phyloP scores from a whole-genome alignment of 2,113 vertebrate species.

The Gobio gobio region DNA sequence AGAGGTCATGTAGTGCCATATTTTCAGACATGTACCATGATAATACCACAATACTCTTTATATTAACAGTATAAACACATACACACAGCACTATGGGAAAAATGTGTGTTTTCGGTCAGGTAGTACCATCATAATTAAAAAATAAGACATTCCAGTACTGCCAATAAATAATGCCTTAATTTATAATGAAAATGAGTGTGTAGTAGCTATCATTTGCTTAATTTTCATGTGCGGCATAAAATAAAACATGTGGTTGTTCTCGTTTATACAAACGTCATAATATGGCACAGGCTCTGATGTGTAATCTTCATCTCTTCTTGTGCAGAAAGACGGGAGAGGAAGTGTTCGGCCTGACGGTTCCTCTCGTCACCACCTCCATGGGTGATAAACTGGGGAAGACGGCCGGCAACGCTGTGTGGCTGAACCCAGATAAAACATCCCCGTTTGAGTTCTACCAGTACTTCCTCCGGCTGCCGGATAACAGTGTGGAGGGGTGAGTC shows the following conservation, averaged over 20 bases:
- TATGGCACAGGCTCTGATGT: background rate
- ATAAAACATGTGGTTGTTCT: background rate
- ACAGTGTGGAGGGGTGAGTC: conserved; percentile 80
- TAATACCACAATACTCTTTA: background rate
- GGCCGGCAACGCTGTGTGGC: conserved; percentile 94
- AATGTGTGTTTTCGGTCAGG: too few relatives aligned
- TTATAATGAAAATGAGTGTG: background rate
- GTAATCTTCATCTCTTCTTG: background rate
- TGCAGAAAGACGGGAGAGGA: conserved; percentile 85
- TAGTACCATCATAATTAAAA: too few relatives aligned
- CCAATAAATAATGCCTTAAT: background rate
- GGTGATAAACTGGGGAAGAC: conserved; percentile 97
- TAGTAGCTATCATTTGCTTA: background rate
- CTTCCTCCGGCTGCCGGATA: conserved; percentile 89
- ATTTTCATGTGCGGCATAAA: background rate
- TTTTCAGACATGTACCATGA: background rate
- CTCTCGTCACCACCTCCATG: conserved; percentile 87
- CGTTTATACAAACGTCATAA: background rate
- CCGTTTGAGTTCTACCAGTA: conserved; percentile 96
- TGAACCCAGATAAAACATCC: conserved; percentile 89
- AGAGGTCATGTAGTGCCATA: background rate
- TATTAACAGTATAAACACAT: too few relatives aligned
- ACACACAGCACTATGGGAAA: too few relatives aligned
- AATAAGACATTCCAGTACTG: background rate
- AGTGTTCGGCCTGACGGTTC: conserved; percentile 91